Evolutionary conservation across 2,113 vertebrate species (phyloP).

Genomic region (Cinclus cinclus): DNA sequence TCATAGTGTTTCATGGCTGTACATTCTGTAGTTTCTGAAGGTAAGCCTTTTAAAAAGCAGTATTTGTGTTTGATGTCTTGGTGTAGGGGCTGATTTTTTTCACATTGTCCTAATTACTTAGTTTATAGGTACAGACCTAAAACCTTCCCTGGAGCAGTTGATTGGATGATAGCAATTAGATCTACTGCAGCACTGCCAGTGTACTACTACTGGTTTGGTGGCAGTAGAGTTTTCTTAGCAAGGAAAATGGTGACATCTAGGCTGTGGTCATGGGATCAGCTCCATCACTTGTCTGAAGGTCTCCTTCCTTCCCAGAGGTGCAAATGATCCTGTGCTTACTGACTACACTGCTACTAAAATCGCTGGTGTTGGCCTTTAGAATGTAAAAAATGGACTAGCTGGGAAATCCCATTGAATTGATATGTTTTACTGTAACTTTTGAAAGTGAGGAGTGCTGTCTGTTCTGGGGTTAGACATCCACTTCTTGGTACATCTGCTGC

Average conservation of each 20-base stretch:
- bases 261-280: not conserved
- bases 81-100: not conserved
- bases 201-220: not conserved
- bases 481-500: not conserved
- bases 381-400: not conserved
- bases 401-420: not conserved
- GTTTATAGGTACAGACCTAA: slow-evolving; percentile 45
- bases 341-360: not conserved
- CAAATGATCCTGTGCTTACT: not conserved
- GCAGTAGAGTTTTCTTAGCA: slow-evolving; percentile 19
- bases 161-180: not conserved
- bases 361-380: not conserved
- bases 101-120: slow-evolving; percentile 43
- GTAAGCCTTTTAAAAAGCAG: slow-evolving; percentile 42
- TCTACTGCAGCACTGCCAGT: slow-evolving; percentile 28
- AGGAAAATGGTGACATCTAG: not conserved
- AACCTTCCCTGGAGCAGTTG: slow-evolving; percentile 29
- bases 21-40: slow-evolving; percentile 32
- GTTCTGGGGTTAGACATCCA: not conserved
- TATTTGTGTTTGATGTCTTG: not conserved
- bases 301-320: not conserved
- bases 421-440: not conserved
- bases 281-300: not conserved
- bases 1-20: slow-evolving; percentile 9
- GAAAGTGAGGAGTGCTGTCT: not conserved